A percentile compares a stretch with the other conserved stretches of the same genome.
These are phyloP conservation scores for Melopsittacus undulatus DNA, from an alignment of 2,797 vertebrate species.

Conservation along the genomic window DNA sequence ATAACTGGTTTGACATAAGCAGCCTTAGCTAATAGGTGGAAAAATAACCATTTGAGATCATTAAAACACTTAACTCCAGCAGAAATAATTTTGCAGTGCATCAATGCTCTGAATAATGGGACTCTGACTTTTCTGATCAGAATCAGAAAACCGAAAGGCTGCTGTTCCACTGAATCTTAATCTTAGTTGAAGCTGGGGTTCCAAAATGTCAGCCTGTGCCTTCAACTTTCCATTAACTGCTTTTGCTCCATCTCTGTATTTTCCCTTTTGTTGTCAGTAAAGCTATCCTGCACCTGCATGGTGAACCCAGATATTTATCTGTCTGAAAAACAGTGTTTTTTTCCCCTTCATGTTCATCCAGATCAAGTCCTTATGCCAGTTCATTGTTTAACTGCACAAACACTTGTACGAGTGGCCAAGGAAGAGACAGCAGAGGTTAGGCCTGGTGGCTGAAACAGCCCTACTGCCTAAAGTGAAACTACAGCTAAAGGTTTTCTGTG, in stretches of 20 bases:
- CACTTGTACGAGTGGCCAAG: rapidly evolving
- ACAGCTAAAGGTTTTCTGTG: background rate
- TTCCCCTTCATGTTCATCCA: background rate
- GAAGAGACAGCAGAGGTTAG: background rate
- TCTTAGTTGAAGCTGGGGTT: background rate
- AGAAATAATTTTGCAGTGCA: background rate
- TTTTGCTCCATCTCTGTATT: background rate
- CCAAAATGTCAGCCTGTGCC: background rate
- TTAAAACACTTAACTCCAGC: background rate
- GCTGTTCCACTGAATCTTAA: background rate
- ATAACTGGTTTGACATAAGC: background rate
- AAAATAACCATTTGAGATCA: background rate
- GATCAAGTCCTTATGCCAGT: background rate
- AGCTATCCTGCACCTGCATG: background rate
- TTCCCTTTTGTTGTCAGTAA: background rate
- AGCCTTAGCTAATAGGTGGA: background rate
- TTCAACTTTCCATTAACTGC: background rate
- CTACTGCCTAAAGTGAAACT: background rate
- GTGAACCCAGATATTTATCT: background rate
- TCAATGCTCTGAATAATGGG: background rate
- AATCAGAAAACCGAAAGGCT: background rate
- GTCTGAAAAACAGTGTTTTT: background rate
- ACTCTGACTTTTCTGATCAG: background rate
- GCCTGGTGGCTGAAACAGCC: background rate
- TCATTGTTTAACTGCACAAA: background rate